Conservation (phyloP, 2,797 vertebrate genomes). For the Danio tinwini region DNA sequence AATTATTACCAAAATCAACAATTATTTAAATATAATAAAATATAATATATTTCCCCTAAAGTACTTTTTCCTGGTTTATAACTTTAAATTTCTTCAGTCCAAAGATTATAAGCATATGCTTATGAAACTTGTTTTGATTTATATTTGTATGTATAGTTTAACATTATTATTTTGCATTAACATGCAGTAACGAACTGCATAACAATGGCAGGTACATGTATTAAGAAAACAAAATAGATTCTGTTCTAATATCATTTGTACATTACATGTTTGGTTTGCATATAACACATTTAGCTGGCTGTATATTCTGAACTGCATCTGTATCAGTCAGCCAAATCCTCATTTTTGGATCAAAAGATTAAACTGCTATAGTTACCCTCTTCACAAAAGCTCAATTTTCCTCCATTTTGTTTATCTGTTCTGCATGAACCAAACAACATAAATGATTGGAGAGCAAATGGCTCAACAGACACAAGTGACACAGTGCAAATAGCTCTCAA, state of each 20-base stretch:
- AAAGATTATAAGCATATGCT: too few relatives aligned
- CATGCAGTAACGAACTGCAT: not conserved
- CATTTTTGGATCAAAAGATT: slow-evolving; percentile 15
- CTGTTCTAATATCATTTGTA: not conserved
- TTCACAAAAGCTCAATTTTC: slow-evolving; percentile 33
- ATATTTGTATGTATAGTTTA: too few relatives aligned
- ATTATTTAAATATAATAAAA: too few relatives aligned
- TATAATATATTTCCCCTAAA: too few relatives aligned
- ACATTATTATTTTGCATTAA: not conserved
- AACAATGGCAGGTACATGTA: not conserved
- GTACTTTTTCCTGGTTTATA: too few relatives aligned
- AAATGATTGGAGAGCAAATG: slow-evolving; percentile 40
- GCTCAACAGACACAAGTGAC: slow-evolving; percentile 38
- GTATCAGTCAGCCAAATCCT: not conserved
- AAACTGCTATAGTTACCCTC: slow-evolving; percentile 4
- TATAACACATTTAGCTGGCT: not conserved
- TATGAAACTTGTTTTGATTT: too few relatives aligned
- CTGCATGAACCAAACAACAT: slow-evolving; percentile 37
- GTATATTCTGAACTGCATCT: not conserved
- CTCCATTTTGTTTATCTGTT: slow-evolving; percentile 41
- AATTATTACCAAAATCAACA: too few relatives aligned
- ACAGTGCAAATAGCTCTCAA: slow-evolving; percentile 33
- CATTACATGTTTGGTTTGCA: not conserved
- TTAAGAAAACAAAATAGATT: not conserved
- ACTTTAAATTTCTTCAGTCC: too few relatives aligned